Conservation (phyloP, 2,113 vertebrate species). For the Phrynosoma blainvillii region DNA sequence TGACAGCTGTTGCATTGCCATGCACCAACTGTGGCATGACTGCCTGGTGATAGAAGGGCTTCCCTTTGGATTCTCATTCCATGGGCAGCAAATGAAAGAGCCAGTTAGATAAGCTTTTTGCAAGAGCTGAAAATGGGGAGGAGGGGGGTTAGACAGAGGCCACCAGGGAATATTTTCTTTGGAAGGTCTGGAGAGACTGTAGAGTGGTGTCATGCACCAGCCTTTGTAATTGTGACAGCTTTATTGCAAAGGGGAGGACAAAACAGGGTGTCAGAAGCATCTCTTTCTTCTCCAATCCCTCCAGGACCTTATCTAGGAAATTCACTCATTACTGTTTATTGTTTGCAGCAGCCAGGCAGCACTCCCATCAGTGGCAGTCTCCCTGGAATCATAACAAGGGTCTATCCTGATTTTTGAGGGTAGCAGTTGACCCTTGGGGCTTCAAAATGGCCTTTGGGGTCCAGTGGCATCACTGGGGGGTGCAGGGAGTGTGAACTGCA, state of each 20-base stretch:
- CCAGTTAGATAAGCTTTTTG: neutral
- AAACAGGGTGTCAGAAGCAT: accelerated
- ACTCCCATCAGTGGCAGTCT: neutral
- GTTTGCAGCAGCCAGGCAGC: neutral
- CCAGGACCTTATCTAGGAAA: neutral
- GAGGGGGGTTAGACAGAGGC: neutral
- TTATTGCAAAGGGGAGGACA: neutral
- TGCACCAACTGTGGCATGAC: neutral
- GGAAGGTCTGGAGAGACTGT: neutral
- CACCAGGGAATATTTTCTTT: neutral
- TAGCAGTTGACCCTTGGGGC: too few species aligned
- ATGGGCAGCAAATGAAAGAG: neutral
- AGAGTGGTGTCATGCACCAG: accelerated
- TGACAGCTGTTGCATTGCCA: neutral
- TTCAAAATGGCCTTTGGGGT: too few species aligned
- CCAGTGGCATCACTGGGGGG: too few species aligned
- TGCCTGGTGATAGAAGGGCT: neutral
- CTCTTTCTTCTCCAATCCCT: neutral
- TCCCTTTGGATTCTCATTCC: neutral
- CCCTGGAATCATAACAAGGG: neutral
- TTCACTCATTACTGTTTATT: neutral
- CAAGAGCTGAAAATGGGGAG: neutral
- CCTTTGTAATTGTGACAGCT: neutral
- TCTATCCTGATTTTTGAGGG: too few species aligned
- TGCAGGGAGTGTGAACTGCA: too few species aligned